Base-by-base conservation (phyloP, 2,888 invertebrate species). In the Acanthosepion esculentum region DNA sequence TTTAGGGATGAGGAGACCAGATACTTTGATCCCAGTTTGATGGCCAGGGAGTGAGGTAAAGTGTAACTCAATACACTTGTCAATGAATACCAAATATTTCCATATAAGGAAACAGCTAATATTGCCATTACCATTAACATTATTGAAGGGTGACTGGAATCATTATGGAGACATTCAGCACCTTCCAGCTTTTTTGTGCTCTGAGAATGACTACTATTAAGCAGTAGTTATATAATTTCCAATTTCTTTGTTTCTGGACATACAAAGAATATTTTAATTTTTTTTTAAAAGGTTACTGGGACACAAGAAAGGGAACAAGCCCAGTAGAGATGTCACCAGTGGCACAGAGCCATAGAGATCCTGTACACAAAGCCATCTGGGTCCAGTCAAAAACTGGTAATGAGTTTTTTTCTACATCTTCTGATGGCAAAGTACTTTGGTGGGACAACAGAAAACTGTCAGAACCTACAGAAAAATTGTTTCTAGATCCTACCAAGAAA, bases 381-480 rank as follows among this genome's bases (percentile, higher is more conserved):
- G 98, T 99, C 94, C 99, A 99, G 97, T 99, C 99, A 0, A 99
- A 99, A 98, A 98, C 99, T 64, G 99, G 99, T 18, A 98, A 99
- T 0, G 99, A 99, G 97, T 99, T 99, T 97, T 99, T 99, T 97
- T 99, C 99, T 0, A 98, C 99, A 0, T 98, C 99, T 0, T 98
- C 99, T 26, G 99, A 99, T 97, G 99, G 99, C 6, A 98, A 99
- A 97, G 98, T 98, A 95, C 96, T 98, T 95, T 98, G 98, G 98
- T 99, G 99, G 99, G 99, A 99, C 97, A 98, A 98, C 5, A 98
- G 99, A 94, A 99, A 98, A 97, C 97, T 99, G 93, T 98, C 98
- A 91, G 98, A 98, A 96, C 98, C 98, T 0, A 98, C 98, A 26
- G 98, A 99, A 97, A 98, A 98, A 41, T 97, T 99, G 55, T 98